Evolutionary conservation across 2,113 vertebrate species (phyloP), one percentile per base, ranked within the genome.

Genomic region (Nyctereutes procyonoides): DNA sequence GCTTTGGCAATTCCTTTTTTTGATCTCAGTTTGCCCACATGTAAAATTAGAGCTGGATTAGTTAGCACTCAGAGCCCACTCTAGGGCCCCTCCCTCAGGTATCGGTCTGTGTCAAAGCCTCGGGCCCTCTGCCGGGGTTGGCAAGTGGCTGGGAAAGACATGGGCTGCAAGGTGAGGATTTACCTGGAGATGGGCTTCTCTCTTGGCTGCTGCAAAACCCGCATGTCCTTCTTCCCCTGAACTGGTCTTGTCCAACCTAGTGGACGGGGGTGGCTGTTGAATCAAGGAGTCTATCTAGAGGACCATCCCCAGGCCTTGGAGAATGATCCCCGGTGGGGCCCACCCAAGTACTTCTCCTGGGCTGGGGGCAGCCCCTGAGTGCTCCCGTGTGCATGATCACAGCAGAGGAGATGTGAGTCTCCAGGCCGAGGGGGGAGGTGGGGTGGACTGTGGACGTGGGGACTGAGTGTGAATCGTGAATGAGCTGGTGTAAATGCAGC

Each of bases 381-480:
- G 60, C 16, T 12, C 30, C 10, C 0, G 0, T 3, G 24, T 20
- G 12, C 4, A 14, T 12, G 13, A 58, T 26, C 4, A 10, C 67
- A 38, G 53, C 38, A 22, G 48, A 38, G 60, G 30, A 53, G 16
- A 35, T 0, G 1, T 0, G 17, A 22, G 32, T 19, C n/a, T 16
- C 48, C 17, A 48, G 9, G 2, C 2, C 6, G 9, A 28, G 10
- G n/a, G n/a, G 14, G 14, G 1, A 2, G 4, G 28, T 2, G 26
- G 9, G 10, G 67, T 17, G 6, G 22, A 35, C 32, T 3, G 2
- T 3, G 13, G 48, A 16, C 4, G 0, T 69, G 16, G 30, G 3
- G 35, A 32, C 32, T 15, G 19, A 69, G 30, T 10, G 7, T 12
- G 7, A 43, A 53, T 53, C 24, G 1, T 4, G 35, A 22, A 20